Evolutionary conservation across 1,140 invertebrate genomes (phyloP), one percentile per base, ranked within the genome.

Genomic region (Drosophila carrolli): DNA sequence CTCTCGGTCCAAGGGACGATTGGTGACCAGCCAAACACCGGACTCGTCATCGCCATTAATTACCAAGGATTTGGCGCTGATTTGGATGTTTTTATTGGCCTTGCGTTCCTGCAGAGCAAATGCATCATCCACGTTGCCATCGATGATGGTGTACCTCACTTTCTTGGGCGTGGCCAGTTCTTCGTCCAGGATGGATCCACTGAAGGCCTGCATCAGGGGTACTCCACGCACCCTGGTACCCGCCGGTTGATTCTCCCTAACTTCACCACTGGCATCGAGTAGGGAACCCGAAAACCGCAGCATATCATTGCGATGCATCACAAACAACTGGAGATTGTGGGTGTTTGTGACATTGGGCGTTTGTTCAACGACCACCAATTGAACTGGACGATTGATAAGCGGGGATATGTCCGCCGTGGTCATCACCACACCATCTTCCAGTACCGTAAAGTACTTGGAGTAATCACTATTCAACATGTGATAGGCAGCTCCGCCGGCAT

Each of bases 391-490:
- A 88, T 97, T 95, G 29, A 97, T 94, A n/a, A 98, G 92, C 5
- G 96, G 96, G 23, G 95, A 94, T 5, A 98, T 93, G 77, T 97
- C 96, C 3, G 96, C 95, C 2, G 97, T 97, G 14, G 97, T 98
- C 97, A 98, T 98, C 8, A 98, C 95, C 46, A 97, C 94, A 23
- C 97, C 97, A 92, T 97, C 96, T 53, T 96, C 95, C n/a, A 98
- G 94, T 35, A 98, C 95, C 1, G 97, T 96, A 91, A 98, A 98
- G 89, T 95, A 97, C 53, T 96, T 94, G 10, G 96, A 96, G 91
- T 95, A 97, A 47, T 95, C 96, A 19, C 95, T 96, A 72, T 97
- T 96, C 74, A 97, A 58, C 82, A 91, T 91, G 59, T 91, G 90
- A 63, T 91, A 91, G 41, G 85, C 79, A 35, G 80, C 84, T 0